A percentile compares a stretch with the other conserved stretches of the same genome.
phyloP scores from a whole-genome alignment of 1,140 invertebrate genomes.

The Ceratitis capitata region DNA sequence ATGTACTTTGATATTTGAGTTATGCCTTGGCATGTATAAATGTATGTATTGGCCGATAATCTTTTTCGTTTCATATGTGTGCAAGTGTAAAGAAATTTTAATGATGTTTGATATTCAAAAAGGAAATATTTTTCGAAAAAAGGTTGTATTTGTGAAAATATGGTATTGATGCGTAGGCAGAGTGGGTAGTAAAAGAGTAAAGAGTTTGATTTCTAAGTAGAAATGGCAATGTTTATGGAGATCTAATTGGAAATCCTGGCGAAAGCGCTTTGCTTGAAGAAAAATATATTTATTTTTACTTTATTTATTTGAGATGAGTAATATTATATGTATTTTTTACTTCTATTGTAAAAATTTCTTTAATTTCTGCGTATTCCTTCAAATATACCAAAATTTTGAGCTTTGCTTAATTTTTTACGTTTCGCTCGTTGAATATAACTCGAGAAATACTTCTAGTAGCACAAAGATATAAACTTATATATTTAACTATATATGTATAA shows the following conservation, averaged over 20 bases:
- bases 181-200: no score
- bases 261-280: no score
- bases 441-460: neutral
- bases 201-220: neutral
- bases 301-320: no score
- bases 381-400: neutral
- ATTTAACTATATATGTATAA: neutral
- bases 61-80: neutral
- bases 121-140: conserved; percentile 44
- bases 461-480: neutral
- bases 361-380: no score
- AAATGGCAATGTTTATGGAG: no score
- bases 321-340: no score
- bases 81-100: conserved; percentile 43
- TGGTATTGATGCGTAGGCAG: neutral
- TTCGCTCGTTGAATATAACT: neutral
- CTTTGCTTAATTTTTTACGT: neutral
- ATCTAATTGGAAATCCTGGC: no score
- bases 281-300: no score
- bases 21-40: no score
- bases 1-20: no score
- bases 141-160: conserved; percentile 34
- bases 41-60: neutral
- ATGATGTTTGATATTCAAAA: conserved; percentile 47
- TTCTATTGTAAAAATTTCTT: no score